Conservation (phyloP, 2,113 vertebrate species). For the Menidia beryllina region DNA sequence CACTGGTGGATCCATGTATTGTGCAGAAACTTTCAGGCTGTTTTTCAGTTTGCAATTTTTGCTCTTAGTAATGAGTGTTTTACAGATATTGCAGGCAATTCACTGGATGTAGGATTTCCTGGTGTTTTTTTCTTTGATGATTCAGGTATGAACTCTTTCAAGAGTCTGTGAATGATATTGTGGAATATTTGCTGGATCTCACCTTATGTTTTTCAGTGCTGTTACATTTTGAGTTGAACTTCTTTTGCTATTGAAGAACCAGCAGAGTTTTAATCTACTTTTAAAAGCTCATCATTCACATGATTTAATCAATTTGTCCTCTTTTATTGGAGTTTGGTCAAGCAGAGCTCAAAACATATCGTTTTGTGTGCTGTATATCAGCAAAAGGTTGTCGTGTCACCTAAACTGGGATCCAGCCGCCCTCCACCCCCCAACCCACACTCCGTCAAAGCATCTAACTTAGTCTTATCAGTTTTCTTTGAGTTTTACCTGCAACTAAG, state of each 20-base stretch:
- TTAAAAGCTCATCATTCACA: too few relatives aligned
- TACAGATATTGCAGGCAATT: background rate
- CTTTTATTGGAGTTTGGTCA: slow-evolving; percentile 2
- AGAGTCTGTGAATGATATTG: background rate
- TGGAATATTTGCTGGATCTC: background rate
- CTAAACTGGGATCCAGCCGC: too few relatives aligned
- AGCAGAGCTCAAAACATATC: background rate
- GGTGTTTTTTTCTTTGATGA: background rate
- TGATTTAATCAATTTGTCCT: background rate
- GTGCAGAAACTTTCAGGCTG: background rate
- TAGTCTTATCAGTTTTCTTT: too few relatives aligned
- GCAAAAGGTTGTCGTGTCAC: background rate
- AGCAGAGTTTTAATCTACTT: too few relatives aligned
- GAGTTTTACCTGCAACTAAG: too few relatives aligned
- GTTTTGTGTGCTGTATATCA: background rate
- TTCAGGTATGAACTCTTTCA: slow-evolving; percentile 4
- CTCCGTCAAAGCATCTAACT: too few relatives aligned
- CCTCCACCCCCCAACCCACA: too few relatives aligned
- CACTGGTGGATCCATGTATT: slow-evolving; percentile 2
- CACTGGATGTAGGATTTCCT: background rate
- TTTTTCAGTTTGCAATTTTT: background rate
- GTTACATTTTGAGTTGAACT: background rate
- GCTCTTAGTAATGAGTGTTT: background rate
- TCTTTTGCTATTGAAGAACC: too few relatives aligned
- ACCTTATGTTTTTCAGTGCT: background rate